Percentiles rank a stretch among this genome's conserved stretches.
Conservation (phyloP, 2,888 invertebrate species). For the Margaritifera margaritifera region DNA sequence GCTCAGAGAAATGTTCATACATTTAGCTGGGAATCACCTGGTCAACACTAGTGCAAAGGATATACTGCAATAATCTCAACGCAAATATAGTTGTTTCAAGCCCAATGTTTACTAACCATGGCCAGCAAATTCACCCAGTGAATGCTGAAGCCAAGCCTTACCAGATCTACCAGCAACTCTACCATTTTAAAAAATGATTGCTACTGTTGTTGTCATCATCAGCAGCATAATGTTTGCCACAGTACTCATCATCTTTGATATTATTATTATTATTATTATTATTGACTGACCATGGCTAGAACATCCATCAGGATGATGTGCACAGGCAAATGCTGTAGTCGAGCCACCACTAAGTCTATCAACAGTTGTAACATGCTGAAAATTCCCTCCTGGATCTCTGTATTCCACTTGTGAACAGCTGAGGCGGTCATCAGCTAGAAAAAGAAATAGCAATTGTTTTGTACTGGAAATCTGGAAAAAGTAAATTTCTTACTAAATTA, state of each 20-base stretch:
- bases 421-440: constrained; percentile 72
- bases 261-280: no score
- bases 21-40: no score
- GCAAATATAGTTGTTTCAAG: no score
- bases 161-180: constrained; percentile 73
- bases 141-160: constrained; percentile 70
- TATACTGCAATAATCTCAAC: no score
- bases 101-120: constrained; percentile 56
- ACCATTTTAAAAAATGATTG: constrained; percentile 63
- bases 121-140: constrained; percentile 70
- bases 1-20: no score
- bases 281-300: constrained; percentile 66
- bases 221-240: no score
- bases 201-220: no score
- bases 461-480: no score
- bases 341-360: constrained; percentile 72
- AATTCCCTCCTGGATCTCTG: constrained; percentile 75
- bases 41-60: no score
- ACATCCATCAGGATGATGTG: constrained; percentile 70
- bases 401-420: constrained; percentile 74
- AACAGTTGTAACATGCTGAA: constrained; percentile 74
- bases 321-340: constrained; percentile 71
- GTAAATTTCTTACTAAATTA: background rate
- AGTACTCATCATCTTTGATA: no score
- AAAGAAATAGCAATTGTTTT: constrained; percentile 5